phyloP scores from a whole-genome alignment of 2,888 invertebrate genomes.

The Brachylomia viminalis region DNA sequence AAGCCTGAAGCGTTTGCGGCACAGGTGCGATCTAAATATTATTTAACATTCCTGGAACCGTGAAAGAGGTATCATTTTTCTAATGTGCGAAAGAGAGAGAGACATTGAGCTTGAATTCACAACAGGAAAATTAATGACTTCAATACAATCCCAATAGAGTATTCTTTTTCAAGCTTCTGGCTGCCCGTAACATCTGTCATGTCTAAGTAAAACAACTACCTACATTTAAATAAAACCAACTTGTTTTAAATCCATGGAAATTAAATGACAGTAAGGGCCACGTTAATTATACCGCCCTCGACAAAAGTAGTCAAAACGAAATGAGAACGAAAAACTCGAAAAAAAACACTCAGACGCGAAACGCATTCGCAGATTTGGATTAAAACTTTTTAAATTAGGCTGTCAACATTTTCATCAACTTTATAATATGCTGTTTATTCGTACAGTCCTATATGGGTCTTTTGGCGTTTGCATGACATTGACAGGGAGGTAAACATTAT shows the following conservation, averaged over 20 bases:
- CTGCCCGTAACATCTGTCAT: no score
- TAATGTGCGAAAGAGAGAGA: no score
- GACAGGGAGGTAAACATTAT: no score
- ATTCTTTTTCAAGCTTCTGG: not conserved
- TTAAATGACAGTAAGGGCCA: not conserved
- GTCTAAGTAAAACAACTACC: not conserved
- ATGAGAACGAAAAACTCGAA: slow-evolving; percentile 14
- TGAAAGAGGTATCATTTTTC: no score
- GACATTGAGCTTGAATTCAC: no score
- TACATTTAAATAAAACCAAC: not conserved
- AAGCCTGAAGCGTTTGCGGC: slow-evolving; percentile 79
- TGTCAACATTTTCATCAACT: slow-evolving; percentile 17
- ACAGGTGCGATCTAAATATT: slow-evolving; percentile 69
- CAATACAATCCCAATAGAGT: not conserved
- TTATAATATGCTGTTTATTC: not conserved
- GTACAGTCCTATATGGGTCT: no score
- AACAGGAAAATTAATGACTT: not conserved
- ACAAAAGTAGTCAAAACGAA: slow-evolving; percentile 29
- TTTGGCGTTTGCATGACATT: not conserved
- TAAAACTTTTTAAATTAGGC: slow-evolving; percentile 33
- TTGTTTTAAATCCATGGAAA: not conserved
- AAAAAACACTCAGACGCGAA: slow-evolving; percentile 6
- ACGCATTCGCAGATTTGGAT: slow-evolving; percentile 30
- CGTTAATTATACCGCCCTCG: slow-evolving; percentile 24
- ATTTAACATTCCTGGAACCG: no score